These are phyloP conservation scores for Orthosia cruda DNA, from an alignment of 2,888 invertebrate genomes.

Conservation along the genomic window DNA sequence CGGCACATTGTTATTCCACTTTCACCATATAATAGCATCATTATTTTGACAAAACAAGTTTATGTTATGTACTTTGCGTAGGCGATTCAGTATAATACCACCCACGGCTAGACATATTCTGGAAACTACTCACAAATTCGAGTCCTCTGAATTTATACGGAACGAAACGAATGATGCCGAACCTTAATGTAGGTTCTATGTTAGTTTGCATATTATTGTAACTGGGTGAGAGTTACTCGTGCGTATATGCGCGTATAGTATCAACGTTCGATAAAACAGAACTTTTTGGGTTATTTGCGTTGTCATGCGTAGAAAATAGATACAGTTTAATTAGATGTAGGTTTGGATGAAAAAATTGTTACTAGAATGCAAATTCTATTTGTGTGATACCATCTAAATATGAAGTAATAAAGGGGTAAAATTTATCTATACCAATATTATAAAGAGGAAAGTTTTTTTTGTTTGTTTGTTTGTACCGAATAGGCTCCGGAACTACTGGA, in stretches of 20 bases:
- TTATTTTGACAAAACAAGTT: constrained; percentile 18
- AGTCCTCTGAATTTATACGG: too few species aligned
- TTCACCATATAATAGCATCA: background rate
- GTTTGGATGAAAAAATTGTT: background rate
- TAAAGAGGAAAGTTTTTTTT: too few species aligned
- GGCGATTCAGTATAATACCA: constrained; percentile 14
- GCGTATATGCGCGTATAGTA: background rate
- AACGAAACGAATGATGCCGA: background rate
- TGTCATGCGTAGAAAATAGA: background rate
- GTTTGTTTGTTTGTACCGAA: too few species aligned
- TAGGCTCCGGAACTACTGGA: too few species aligned
- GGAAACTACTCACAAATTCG: background rate
- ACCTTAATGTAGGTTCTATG: background rate
- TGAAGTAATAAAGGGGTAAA: too few species aligned
- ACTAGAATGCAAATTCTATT: background rate
- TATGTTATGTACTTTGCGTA: background rate
- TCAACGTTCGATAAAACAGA: background rate
- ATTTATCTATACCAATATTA: too few species aligned
- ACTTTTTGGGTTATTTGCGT: background rate
- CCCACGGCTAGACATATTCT: background rate
- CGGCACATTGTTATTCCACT: constrained; percentile 1
- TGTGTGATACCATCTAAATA: background rate
- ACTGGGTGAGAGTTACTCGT: background rate
- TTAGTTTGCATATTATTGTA: too few species aligned
- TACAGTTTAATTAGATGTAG: background rate